Percentiles rank a stretch among this genome's conserved stretches.
Evolutionary conservation across 2,113 vertebrate species (phyloP).

Genomic region (Amphiprion ocellaris): DNA sequence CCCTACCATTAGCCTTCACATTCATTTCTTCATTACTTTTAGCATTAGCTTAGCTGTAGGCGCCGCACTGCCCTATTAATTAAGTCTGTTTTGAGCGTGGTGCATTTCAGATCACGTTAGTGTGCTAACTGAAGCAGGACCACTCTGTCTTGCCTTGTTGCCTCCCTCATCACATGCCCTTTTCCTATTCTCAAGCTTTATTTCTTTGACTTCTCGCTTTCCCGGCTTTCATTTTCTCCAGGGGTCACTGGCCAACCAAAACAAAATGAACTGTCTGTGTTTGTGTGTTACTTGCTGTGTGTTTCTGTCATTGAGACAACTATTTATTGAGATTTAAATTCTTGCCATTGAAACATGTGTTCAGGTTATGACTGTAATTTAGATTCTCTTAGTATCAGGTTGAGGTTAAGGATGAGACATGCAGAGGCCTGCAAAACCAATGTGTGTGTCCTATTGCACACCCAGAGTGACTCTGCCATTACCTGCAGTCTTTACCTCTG

Average conservation of each 20-base stretch:
- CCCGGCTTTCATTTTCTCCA: slow-evolving; percentile 44
- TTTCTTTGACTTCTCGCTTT: slow-evolving; percentile 39
- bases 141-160: slow-evolving; percentile 71
- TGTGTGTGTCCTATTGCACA: slow-evolving; percentile 8
- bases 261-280: slow-evolving; percentile 28
- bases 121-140: slow-evolving; percentile 60
- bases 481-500: slow-evolving; percentile 23
- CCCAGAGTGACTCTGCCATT: slow-evolving; percentile 6
- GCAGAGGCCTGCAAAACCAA: neutral
- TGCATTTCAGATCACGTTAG: slow-evolving; percentile 68
- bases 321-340: slow-evolving; percentile 21
- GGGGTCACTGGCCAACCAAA: slow-evolving; percentile 71
- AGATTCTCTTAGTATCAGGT: neutral
- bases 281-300: neutral
- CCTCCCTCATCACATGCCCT: slow-evolving; percentile 67
- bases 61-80: slow-evolving; percentile 56
- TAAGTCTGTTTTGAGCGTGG: slow-evolving; percentile 61
- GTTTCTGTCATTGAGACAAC: slow-evolving; percentile 18
- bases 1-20: slow-evolving; percentile 53
- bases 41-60: slow-evolving; percentile 64
- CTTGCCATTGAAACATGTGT: slow-evolving; percentile 7
- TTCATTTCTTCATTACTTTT: slow-evolving; percentile 60
- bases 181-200: slow-evolving; percentile 44
- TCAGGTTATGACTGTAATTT: neutral
- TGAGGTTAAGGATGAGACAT: slow-evolving; percentile 13